Evolutionary conservation across 2,797 vertebrate genomes (phyloP).

Genomic region (Apodemus agrarius): DNA sequence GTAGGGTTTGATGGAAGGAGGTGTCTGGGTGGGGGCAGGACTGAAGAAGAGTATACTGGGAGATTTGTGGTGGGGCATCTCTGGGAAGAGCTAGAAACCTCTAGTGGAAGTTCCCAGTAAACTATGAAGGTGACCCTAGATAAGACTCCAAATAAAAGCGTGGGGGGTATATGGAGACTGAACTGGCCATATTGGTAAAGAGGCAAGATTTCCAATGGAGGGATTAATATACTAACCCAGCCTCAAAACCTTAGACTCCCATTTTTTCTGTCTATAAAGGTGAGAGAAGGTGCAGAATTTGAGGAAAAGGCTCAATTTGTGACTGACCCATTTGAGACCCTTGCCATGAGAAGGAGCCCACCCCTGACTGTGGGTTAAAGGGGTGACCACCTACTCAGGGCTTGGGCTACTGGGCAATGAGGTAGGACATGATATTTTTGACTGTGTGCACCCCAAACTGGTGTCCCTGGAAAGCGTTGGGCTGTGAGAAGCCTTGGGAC

Average conservation of each 20-base stretch:
- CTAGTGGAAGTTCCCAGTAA: not conserved
- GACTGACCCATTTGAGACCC: not conserved
- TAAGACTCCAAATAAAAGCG: not conserved
- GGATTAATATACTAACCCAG: not conserved
- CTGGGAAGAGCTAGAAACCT: not conserved
- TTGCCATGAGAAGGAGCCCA: not conserved
- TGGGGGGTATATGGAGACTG: not conserved
- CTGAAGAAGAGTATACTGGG: not conserved
- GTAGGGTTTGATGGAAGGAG: not conserved
- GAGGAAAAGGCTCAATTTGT: not conserved
- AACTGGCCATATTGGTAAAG: not conserved
- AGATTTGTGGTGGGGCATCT: not conserved
- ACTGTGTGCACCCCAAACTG: too few relatives aligned
- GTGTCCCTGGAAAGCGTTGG: too few relatives aligned
- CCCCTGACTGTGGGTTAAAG: too few relatives aligned
- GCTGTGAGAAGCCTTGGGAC: too few relatives aligned
- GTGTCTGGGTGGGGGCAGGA: not conserved
- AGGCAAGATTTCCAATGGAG: not conserved
- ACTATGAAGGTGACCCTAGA: not conserved
- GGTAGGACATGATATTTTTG: too few relatives aligned
- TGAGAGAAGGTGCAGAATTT: too few relatives aligned
- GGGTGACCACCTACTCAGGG: too few relatives aligned
- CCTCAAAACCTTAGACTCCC: not conserved
- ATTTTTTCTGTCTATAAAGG: not conserved
- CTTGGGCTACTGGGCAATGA: too few relatives aligned